phyloP scores from a whole-genome alignment of 2,113 vertebrate genomes.

The Chamaetylas fuelleborni region DNA sequence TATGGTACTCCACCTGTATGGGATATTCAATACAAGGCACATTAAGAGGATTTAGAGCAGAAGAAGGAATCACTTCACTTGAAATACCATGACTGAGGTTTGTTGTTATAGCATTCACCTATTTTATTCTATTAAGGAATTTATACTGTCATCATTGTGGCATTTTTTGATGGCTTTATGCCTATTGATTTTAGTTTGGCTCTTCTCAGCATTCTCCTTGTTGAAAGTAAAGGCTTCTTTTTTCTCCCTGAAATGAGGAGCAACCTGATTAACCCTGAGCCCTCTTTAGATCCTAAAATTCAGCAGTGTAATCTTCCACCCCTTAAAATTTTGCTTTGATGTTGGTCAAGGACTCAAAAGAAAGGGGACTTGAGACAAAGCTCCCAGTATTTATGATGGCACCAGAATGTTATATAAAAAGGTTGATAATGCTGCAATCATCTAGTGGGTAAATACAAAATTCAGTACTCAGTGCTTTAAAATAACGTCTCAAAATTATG shows the following conservation, averaged over 20 bases:
- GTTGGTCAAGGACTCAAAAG: not conserved
- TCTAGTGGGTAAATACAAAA: not conserved
- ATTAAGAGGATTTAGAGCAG: conserved; percentile 59
- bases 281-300: not conserved
- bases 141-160: not conserved
- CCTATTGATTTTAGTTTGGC: not conserved
- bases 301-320: not conserved
- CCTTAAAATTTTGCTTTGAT: not conserved
- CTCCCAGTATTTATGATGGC: not conserved
- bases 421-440: not conserved
- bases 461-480: not conserved
- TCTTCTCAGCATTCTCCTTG: not conserved
- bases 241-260: not conserved
- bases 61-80: conserved; percentile 46
- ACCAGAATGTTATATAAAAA: not conserved
- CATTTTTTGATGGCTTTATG: conserved; percentile 10
- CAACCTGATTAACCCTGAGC: not conserved
- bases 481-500: not conserved
- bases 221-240: not conserved
- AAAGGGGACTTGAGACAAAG: not conserved
- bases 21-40: conserved; percentile 46
- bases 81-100: conserved; percentile 22
- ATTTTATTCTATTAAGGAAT: conserved; percentile 54
- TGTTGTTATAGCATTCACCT: not conserved
- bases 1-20: conserved; percentile 50